Evolutionary conservation across 2,888 invertebrate species (phyloP), one percentile per base, ranked within the genome.

Genomic region (Tholera decimalis): DNA sequence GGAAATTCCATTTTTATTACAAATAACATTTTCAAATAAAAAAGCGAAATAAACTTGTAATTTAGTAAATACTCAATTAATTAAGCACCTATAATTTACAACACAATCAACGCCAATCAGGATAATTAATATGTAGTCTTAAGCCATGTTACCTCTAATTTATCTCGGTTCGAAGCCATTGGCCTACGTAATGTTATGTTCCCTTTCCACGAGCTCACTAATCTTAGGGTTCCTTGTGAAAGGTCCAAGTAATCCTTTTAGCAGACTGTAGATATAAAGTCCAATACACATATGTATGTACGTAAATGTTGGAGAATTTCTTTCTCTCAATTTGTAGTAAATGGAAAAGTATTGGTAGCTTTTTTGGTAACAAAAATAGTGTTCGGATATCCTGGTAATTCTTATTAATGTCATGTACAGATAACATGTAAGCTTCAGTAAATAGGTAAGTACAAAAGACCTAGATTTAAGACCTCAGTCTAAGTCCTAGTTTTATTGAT

Each of bases 191-290:
- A 49, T 49, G 26, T 13, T 22, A 30, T 39, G 11, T 13, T 33
- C 26, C 33, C 13, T 22, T 15, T 4, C 37, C 22, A 55, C 33
- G 22, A 43, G 3, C 33, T 54, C 26, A 44, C 30, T 54, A 65
- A 46, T 55, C 50, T 11, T 50, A 73, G 61, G 9, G 57, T 22
- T 46, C 33, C n/a, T 30, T 11, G 11, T 30, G 28, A 61, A 56
- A 67, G 51, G 43, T 56, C 53, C 56, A 39, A 49, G 56, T 44
- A 73, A 73, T 73, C 73, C 72, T 73, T 72, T 72, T 56, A 73
- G 43, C 39, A 46, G 44, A 18, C 22, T 39, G 43, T 26, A 30
- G 8, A 35, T 39, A 72, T 55, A 39, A 49, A 67, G 11, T 61
- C 53, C 47, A 37, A 72, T 43, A 57, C 30, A 56, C 47, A 63